A percentile compares a stretch with the other conserved stretches of the same genome.
Conservation (phyloP, 1,140 invertebrate genomes). For the Achatina immaculata region DNA sequence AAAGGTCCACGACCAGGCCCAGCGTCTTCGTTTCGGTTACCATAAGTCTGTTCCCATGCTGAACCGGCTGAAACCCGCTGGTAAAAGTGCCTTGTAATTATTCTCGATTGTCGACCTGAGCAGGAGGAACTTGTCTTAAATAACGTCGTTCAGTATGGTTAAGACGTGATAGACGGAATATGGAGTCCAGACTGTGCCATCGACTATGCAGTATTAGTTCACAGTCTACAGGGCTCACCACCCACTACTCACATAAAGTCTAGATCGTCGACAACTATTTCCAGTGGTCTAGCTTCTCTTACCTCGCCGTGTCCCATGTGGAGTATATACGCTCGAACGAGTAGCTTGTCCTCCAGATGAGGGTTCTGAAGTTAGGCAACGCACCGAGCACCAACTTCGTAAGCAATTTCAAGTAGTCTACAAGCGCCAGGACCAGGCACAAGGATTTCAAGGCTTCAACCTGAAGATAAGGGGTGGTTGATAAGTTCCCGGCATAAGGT, state of each 20-base stretch:
- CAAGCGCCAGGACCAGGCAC: no score
- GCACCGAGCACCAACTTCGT: no score
- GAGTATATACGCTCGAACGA: neutral
- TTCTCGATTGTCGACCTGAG: no score
- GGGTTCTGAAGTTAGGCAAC: no score
- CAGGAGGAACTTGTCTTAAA: neutral
- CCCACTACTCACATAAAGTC: neutral
- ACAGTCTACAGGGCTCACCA: neutral
- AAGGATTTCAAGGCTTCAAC: no score
- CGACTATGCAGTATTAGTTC: no score
- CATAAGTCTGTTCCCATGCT: neutral
- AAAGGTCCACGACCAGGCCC: neutral
- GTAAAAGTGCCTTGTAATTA: neutral
- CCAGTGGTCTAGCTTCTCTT: neutral
- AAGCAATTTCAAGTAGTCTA: no score
- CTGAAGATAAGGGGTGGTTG: no score
- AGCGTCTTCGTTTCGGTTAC: neutral
- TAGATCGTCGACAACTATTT: neutral
- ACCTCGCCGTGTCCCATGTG: neutral
- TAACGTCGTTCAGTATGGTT: neutral
- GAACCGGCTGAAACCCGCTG: neutral
- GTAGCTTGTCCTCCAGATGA: no score
- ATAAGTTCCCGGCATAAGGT: no score
- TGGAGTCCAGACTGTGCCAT: neutral
- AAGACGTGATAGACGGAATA: neutral